phyloP scores from a whole-genome alignment of 2,888 invertebrate species.

The Oconnorella tubifera region DNA sequence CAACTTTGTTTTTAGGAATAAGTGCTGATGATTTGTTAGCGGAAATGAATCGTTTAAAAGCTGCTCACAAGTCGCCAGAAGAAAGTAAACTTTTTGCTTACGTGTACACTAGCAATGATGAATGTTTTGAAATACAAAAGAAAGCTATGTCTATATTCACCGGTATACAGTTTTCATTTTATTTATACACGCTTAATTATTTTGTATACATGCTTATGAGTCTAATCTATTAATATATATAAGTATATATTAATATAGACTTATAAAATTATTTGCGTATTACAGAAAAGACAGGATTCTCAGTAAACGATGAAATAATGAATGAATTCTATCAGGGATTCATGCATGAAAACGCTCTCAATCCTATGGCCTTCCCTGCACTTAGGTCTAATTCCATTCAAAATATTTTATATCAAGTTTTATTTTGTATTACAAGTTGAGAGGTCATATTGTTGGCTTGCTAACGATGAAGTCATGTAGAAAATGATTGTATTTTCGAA shows the following conservation, averaged over 20 bases:
- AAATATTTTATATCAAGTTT: not conserved
- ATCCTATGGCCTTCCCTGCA: conserved; percentile 50
- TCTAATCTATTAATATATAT: not conserved
- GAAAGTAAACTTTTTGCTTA: conserved; percentile 50
- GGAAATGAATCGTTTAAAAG: conserved; percentile 41
- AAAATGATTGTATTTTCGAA: too few relatives aligned
- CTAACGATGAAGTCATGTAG: too few relatives aligned
- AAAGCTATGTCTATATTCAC: conserved; percentile 45
- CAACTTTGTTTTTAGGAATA: too few relatives aligned
- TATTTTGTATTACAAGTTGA: too few relatives aligned
- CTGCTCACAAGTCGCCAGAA: conserved; percentile 40
- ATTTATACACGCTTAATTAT: too few relatives aligned
- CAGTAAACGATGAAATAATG: conserved; percentile 47
- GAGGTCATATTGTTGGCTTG: too few relatives aligned
- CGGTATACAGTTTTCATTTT: too few relatives aligned
- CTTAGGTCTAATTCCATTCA: conserved; percentile 45
- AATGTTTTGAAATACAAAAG: conserved; percentile 44
- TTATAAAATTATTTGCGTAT: not conserved
- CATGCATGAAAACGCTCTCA: conserved; percentile 52
- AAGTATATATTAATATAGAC: not conserved
- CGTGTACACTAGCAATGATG: conserved; percentile 45
- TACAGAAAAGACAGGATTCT: conserved; percentile 46
- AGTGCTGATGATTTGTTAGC: conserved; percentile 39
- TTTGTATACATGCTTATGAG: too few relatives aligned
- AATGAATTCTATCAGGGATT: conserved; percentile 46